Evolutionary conservation across 2,113 vertebrate species (phyloP).

Genomic region (Aptenodytes forsteri): DNA sequence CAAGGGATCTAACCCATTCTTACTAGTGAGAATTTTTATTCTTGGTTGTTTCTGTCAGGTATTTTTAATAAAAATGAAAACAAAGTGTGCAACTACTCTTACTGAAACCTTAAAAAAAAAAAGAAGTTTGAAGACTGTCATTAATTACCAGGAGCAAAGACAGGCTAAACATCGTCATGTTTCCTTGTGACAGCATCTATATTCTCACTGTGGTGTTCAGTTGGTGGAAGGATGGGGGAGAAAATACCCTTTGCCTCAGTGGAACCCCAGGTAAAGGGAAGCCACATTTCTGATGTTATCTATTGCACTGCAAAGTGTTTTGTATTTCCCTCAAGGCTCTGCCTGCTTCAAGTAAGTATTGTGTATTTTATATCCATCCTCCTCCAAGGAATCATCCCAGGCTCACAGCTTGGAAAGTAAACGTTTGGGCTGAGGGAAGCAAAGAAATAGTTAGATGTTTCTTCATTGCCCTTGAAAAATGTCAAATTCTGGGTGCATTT

Average conservation of each 20-base stretch:
- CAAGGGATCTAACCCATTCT: neutral
- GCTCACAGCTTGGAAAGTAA: neutral
- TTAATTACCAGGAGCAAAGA: neutral
- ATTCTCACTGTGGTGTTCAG: neutral
- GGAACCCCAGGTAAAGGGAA: neutral
- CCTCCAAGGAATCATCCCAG: conserved; percentile 16
- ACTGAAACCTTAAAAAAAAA: neutral
- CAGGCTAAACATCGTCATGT: neutral
- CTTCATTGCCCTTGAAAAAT: neutral
- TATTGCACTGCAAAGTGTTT: neutral
- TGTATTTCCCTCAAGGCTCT: conserved; percentile 11
- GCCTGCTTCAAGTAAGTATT: neutral
- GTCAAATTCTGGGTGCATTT: neutral
- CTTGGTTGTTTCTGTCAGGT: neutral
- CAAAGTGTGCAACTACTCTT: neutral
- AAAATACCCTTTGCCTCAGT: neutral
- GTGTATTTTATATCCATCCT: conserved; percentile 1
- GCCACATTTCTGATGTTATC: neutral
- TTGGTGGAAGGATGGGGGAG: neutral
- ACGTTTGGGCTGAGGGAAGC: neutral
- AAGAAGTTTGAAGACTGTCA: neutral
- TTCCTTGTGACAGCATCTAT: neutral
- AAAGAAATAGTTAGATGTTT: neutral
- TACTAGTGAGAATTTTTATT: neutral
- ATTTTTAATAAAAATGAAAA: neutral